Base-by-base conservation (phyloP, 2,797 vertebrate genomes). In the Halcyon chelicuti region DNA sequence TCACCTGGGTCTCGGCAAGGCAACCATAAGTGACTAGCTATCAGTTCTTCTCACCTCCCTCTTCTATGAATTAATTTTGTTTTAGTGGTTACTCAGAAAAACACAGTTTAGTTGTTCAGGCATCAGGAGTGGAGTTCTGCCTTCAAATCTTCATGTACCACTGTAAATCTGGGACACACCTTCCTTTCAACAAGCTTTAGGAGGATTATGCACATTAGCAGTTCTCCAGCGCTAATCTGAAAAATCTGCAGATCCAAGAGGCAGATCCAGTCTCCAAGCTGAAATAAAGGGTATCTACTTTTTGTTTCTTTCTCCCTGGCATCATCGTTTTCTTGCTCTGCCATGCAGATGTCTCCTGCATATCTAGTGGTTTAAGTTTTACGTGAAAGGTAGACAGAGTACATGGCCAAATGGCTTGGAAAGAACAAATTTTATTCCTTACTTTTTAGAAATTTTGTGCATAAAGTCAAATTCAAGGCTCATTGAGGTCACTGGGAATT, bases 371-470 rank as follows among this genome's bases (percentile, higher is more conserved):
- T 31, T 92, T 7, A 73, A 66, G n/a, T 47, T 92, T 67, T 58
- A 75, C 0, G 3, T 72, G 74, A 85, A 91, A 85, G 60, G 84
- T 96, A 63, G 35, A 66, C 63, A 57, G 55, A 71, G 35, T 60
- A 79, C 33, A 44, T 37, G 31, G 40, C 71, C 85, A 47, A 73
- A 2, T 85, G 63, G 28, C 55, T 62, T 66, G 19, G 71, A 87
- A 90, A 95, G 42, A 28, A 67, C 71, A 63, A 60, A 60, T 10
- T 93, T 95, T 78, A 78, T 73, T 6, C 75, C 88, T 73, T 70
- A 16, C 3, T 33, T 66, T 95, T 87, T 25, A 77, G 63, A 92
- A 81, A 60, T 85, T 79, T 68, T 71, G 67, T 60, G 67, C 5
- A 2, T 75, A n/a, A 72, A 78, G 12, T 49, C 6, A 11, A 73